A percentile compares a stretch with the other conserved stretches of the same genome.
Conservation (phyloP, 2,797 vertebrate species). For the Sarcophilus harrisii region DNA sequence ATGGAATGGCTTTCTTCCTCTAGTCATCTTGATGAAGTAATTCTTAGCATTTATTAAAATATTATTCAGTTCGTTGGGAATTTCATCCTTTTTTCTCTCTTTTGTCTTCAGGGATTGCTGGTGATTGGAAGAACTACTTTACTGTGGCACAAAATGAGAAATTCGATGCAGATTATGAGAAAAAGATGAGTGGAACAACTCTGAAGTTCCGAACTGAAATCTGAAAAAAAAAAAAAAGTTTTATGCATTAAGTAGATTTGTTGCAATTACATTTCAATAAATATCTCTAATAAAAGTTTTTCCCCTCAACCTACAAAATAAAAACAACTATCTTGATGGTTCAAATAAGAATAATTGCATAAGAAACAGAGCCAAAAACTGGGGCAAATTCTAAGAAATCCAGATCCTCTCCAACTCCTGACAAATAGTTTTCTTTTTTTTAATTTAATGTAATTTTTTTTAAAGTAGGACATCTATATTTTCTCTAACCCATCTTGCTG, state of each 20-base stretch:
- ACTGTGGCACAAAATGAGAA: constrained; percentile 83
- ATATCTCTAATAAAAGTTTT: background rate
- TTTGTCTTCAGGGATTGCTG: constrained; percentile 72
- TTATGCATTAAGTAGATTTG: background rate
- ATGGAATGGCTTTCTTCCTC: background rate
- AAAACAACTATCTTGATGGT: background rate
- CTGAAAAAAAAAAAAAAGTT: constrained; percentile 59
- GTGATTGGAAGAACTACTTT: constrained; percentile 87
- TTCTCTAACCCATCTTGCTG: background rate
- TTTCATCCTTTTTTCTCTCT: constrained; percentile 19
- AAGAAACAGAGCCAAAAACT: background rate
- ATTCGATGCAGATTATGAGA: constrained; percentile 84
- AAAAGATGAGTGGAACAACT: constrained; percentile 79
- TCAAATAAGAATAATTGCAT: background rate
- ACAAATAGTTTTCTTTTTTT: background rate
- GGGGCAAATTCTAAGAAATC: background rate
- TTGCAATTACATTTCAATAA: background rate
- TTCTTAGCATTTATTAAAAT: background rate
- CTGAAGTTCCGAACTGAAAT: constrained; percentile 80
- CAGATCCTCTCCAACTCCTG: background rate
- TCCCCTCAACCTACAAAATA: background rate
- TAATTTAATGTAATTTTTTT: background rate
- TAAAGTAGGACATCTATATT: background rate
- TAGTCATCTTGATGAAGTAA: background rate
- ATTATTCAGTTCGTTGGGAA: background rate